Conservation (phyloP, 2,888 invertebrate genomes). For the Agelastica alni region DNA sequence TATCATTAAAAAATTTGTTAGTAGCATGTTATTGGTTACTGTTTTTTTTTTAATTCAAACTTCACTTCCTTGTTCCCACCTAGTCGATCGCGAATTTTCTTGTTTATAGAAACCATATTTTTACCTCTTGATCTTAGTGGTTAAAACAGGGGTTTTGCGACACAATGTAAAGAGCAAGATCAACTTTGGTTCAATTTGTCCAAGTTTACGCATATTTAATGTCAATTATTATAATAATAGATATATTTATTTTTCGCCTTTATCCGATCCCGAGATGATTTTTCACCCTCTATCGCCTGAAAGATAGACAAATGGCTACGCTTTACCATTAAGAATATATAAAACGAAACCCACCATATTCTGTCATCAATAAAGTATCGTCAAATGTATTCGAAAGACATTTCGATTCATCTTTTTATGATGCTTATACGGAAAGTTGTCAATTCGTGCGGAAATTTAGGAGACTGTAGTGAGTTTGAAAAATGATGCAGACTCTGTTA, state of each 20-base stretch:
- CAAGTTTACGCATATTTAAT: too few species aligned
- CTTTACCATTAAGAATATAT: conserved; percentile 15
- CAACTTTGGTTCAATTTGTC: too few species aligned
- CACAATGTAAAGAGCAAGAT: too few species aligned
- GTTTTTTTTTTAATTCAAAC: too few species aligned
- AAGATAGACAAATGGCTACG: conserved; percentile 9
- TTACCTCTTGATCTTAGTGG: too few species aligned
- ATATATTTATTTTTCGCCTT: too few species aligned
- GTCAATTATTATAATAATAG: too few species aligned
- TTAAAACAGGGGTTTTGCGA: too few species aligned
- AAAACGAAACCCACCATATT: conserved; percentile 7
- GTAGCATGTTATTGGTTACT: too few species aligned
- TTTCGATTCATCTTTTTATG: conserved; percentile 17
- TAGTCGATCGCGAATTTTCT: background rate
- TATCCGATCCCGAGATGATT: too few species aligned
- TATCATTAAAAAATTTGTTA: too few species aligned
- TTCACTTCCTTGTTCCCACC: too few species aligned
- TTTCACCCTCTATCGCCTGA: background rate
- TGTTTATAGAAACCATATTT: conserved; percentile 3
- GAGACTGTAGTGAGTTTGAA: conserved; percentile 8
- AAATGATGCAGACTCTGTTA: conserved; percentile 6
- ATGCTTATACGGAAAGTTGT: conserved; percentile 14
- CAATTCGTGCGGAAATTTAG: conserved; percentile 16
- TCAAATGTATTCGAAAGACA: conserved; percentile 10
- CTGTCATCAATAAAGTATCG: conserved; percentile 19